Percentiles rank a stretch among this genome's conserved stretches.
Evolutionary conservation across 2,888 invertebrate genomes (phyloP).

Genomic region (Sericinus montela): DNA sequence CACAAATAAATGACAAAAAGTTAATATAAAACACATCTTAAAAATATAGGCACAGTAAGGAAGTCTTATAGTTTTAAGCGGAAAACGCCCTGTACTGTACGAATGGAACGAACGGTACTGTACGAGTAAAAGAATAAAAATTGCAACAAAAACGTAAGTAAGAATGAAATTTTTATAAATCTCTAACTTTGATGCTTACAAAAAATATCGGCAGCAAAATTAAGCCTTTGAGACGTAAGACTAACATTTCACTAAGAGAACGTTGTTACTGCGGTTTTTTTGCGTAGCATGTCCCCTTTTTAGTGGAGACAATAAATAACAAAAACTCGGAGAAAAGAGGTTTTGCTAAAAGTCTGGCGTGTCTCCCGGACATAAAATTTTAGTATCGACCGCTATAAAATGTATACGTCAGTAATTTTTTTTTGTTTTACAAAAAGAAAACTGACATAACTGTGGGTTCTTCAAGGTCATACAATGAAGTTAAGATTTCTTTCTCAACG

Average conservation of each 20-base stretch:
- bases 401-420: conserved; percentile 1
- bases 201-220: background rate
- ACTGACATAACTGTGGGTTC: too few species aligned
- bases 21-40: too few species aligned
- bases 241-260: conserved; percentile 5
- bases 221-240: background rate
- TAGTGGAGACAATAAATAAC: conserved; percentile 15
- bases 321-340: conserved; percentile 11
- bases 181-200: background rate
- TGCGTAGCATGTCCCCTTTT: conserved; percentile 10
- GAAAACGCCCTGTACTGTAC: too few species aligned
- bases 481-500: too few species aligned
- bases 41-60: too few species aligned
- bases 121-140: too few species aligned
- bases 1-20: too few species aligned
- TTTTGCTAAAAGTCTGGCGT: conserved; percentile 13
- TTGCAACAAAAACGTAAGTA: too few species aligned
- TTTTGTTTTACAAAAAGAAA: background rate
- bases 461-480: too few species aligned
- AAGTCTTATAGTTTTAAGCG: too few species aligned
- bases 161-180: background rate
- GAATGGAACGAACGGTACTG: too few species aligned
- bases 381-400: conserved; percentile 4
- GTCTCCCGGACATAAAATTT: conserved; percentile 10
- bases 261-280: conserved; percentile 2